Evolutionary conservation across 2,113 vertebrate species (phyloP), one percentile per base, ranked within the genome.

Genomic region (Gila orcuttii): DNA sequence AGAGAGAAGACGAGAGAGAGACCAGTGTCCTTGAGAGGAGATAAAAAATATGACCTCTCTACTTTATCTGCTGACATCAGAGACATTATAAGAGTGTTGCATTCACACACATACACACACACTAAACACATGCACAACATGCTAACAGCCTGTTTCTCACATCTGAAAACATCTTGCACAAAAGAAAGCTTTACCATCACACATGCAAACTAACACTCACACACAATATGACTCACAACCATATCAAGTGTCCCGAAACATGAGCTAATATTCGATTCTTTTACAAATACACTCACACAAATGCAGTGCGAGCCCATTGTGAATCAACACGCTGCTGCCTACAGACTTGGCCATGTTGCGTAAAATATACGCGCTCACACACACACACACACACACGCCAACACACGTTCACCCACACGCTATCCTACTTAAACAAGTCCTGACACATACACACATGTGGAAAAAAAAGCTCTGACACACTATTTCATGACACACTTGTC

Each of bases 31-130:
- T 88, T 88, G 81, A 84, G 66, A 69, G 62, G 59, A 88, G 64
- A 88, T 89, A 86, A 82, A 86, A 82, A 86, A 86, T 79, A 79
- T 85, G 71, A 82, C 71, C 78, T 62, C 68, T 79, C 15, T 23
- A 75, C n/a, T 33, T 42, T 39, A 69, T 82, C 79, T 78, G 25
- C 47, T 69, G 25, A 57, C 55, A 77, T 50, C 60, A 83, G 73
- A 75, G 62, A 83, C 42, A 66, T 13, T 64, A 69, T 39, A 82
- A 36, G 42, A 75, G 39, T 2, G 33, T 50, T 50, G 15, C 42
- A 76, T 45, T 39, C n/a, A 1, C 62, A 60, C 74, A 59, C 39
- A 64, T 4, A 59, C 76, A 45, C 82, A 79, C 52, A 39, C 71
- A 73, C 84, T 23, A 60, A 50, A 73, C 45, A 71, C 42, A 57